Conservation (phyloP, 2,797 vertebrate species). For the Etheostoma perlongum region DNA sequence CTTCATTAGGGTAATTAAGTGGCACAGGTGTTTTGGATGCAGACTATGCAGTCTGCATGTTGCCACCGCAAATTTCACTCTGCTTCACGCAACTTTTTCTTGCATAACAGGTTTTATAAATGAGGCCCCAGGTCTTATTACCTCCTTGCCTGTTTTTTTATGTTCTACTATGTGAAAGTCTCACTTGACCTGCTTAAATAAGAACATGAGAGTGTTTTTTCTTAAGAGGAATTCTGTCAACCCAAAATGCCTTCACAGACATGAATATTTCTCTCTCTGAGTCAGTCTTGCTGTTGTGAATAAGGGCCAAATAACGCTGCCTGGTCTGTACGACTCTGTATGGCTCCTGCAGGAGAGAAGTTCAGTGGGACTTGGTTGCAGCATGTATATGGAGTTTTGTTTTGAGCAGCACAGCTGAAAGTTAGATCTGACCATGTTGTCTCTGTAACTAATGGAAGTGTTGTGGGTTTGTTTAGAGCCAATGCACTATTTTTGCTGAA, state of each 20-base stretch:
- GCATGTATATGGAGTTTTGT: neutral
- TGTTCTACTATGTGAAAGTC: constrained; percentile 24
- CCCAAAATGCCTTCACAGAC: constrained; percentile 44
- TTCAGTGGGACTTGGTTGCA: constrained; percentile 5
- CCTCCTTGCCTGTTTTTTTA: constrained; percentile 23
- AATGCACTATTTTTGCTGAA: neutral
- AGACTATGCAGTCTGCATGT: no score
- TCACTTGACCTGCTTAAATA: constrained; percentile 47
- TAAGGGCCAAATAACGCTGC: constrained; percentile 17
- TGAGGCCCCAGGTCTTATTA: constrained; percentile 14
- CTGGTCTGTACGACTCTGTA: constrained; percentile 4
- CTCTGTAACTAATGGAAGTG: constrained; percentile 1
- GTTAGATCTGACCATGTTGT: constrained; percentile 5
- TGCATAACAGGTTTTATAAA: no score
- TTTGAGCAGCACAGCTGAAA: constrained; percentile 2
- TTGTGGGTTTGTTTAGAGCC: neutral
- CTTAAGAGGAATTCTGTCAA: constrained; percentile 50
- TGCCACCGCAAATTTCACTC: no score
- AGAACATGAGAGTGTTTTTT: constrained; percentile 58
- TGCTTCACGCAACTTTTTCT: no score
- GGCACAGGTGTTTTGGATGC: no score
- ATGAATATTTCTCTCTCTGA: constrained; percentile 47
- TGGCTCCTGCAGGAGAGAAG: constrained; percentile 2
- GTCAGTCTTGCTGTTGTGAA: constrained; percentile 44
- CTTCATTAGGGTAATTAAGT: no score